Evolutionary conservation across 2,113 vertebrate genomes (phyloP), one percentile per base, ranked within the genome.

Genomic region (Gopherus evgoodei): DNA sequence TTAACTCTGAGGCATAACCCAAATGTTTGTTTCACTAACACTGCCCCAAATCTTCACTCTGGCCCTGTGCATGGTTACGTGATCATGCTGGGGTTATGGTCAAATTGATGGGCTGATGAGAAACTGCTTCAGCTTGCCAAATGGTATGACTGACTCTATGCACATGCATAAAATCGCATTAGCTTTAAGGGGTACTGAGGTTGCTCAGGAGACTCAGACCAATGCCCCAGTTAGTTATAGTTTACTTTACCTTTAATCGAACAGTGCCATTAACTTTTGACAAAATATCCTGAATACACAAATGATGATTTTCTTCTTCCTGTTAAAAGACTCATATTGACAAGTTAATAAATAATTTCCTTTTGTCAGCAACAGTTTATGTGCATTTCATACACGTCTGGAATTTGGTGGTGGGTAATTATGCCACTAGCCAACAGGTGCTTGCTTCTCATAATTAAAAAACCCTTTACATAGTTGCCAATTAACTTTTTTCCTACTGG

Each of bases 381-480:
- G 21, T 47, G 84, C 27, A 62, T 93, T 95, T 84, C 83, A 81
- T 62, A 44, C 4, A 82, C 79, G 82, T 91, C 91, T 91, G 90
- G 84, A 93, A 89, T 50, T 75, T 90, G 86, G 57, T 81, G 94
- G 91, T n/a, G 91, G 76, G 13, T 94, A 97, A 94, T 96, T 96
- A 94, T 19, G 31, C 57, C 81, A 44, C 92, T 88, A 31, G 54
- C 52, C 35, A 49, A 49, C 12, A 93, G 83, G 88, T 89, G 47
- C 69, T 91, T 93, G 79, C 27, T 27, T 88, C 90, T 92, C 11
- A 89, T 86, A 90, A 96, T 84, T 93, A 95, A 94, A 84, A 94
- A 91, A 90, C 54, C 31, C 21, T 90, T 94, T 94, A 59, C 93
- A 87, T 38, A 94, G 69, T 72, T 95, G 87, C 82, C 88, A 95